Evolutionary conservation across 2,888 invertebrate genomes (phyloP).

Genomic region (Flabesymbios commensalis): DNA sequence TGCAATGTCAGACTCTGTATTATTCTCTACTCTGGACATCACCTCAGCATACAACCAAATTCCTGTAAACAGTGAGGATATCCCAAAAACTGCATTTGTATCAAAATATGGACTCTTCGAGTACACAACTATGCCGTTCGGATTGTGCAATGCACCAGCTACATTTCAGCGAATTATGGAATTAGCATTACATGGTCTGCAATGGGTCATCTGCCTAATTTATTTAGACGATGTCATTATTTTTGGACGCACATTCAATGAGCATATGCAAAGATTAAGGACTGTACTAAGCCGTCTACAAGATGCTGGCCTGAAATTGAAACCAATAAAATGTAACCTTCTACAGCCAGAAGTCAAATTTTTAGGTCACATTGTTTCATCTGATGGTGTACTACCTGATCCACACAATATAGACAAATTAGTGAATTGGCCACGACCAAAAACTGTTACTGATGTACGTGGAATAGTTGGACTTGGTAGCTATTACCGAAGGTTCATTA

Average conservation of each 20-base stretch:
- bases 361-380: constrained; percentile 17
- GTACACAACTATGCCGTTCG: constrained; percentile 1
- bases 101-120: background rate
- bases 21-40: background rate
- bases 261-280: constrained; percentile 27
- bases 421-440: constrained; percentile 1
- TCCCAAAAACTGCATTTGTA: constrained; percentile 3
- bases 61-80: background rate
- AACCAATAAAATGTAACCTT: constrained; percentile 29
- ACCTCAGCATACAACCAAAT: background rate
- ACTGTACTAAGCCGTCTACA: constrained; percentile 25
- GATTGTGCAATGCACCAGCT: background rate
- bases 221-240: constrained; percentile 17
- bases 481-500: constrained; percentile 28
- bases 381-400: background rate
- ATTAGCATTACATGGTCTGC: constrained; percentile 3
- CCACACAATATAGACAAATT: background rate
- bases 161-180: constrained; percentile 5
- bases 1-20: background rate
- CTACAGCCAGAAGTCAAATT: constrained; percentile 24
- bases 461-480: constrained; percentile 30
- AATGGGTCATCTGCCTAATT: background rate
- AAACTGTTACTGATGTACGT: constrained; percentile 18
- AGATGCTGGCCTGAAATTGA: constrained; percentile 9
- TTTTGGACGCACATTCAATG: background rate